A percentile compares a stretch with the other conserved stretches of the same genome.
These are phyloP conservation scores for Taurulus bubalis DNA, from an alignment of 2,113 vertebrate genomes.

Conservation along the genomic window DNA sequence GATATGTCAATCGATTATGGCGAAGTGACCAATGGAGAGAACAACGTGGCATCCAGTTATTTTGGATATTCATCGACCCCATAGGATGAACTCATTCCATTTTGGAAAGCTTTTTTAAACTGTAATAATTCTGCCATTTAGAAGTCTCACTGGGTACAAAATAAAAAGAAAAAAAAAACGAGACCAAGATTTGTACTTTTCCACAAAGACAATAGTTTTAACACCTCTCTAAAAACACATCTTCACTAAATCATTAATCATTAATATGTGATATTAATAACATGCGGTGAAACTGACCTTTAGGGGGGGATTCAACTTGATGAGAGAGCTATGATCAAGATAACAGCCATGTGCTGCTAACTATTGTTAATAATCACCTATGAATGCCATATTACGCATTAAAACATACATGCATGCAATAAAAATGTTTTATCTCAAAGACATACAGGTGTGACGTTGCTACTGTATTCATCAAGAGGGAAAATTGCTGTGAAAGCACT, in stretches of 20 bases:
- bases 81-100: no score
- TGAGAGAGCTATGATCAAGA: background rate
- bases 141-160: no score
- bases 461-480: background rate
- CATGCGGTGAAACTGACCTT: background rate
- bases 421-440: background rate
- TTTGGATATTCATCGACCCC: no score
- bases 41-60: no score
- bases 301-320: background rate
- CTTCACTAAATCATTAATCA: background rate
- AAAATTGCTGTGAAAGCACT: background rate
- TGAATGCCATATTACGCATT: slow-evolving; percentile 17
- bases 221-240: background rate
- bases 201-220: no score
- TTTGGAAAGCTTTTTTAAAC: no score
- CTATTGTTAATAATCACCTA: slow-evolving; percentile 25
- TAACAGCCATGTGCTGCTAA: background rate
- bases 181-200: no score
- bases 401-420: background rate
- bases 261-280: background rate
- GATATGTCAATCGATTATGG: no score
- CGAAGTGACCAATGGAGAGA: no score
- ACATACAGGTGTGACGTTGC: background rate
- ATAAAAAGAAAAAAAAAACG: no score
- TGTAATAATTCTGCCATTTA: no score